Evolutionary conservation across 2,113 vertebrate genomes (phyloP).

Genomic region (human (Homo sapiens)): DNA sequence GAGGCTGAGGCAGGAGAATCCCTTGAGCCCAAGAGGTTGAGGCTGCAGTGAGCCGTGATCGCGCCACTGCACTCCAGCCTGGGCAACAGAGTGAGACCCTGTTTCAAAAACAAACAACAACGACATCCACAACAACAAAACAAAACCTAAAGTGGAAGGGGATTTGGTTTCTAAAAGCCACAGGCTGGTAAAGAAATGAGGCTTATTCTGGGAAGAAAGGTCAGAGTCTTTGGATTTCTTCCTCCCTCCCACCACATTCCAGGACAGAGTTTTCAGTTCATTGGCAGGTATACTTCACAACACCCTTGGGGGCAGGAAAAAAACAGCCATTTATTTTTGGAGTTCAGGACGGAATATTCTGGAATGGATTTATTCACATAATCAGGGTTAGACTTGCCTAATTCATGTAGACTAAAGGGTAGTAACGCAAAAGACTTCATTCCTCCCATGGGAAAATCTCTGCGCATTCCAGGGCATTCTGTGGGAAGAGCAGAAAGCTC

Average conservation of each 20-base stretch:
- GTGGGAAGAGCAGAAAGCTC: neutral
- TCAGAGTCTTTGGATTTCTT: neutral
- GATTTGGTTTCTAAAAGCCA: neutral
- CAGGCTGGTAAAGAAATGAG: neutral
- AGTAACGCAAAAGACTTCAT: neutral
- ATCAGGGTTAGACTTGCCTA: neutral
- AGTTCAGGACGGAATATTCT: neutral
- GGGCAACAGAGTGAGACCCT: neutral
- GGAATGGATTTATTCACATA: neutral
- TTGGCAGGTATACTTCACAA: neutral
- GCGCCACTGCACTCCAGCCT: neutral
- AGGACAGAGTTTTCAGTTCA: neutral
- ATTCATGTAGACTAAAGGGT: neutral
- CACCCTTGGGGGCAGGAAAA: neutral
- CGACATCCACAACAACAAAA: neutral
- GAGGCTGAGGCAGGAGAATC: neutral
- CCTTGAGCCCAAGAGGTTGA: neutral
- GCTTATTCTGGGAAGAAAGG: neutral
- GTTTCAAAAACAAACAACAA: neutral
- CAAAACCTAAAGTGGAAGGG: neutral
- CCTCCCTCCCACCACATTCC: neutral
- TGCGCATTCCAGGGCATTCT: neutral
- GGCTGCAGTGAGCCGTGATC: neutral
- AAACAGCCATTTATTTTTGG: neutral
- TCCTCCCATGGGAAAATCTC: neutral